A percentile compares a stretch with the other conserved stretches of the same genome.
Evolutionary conservation across 1,140 invertebrate species (phyloP).

Genomic region (Lucilia cuprina): DNA sequence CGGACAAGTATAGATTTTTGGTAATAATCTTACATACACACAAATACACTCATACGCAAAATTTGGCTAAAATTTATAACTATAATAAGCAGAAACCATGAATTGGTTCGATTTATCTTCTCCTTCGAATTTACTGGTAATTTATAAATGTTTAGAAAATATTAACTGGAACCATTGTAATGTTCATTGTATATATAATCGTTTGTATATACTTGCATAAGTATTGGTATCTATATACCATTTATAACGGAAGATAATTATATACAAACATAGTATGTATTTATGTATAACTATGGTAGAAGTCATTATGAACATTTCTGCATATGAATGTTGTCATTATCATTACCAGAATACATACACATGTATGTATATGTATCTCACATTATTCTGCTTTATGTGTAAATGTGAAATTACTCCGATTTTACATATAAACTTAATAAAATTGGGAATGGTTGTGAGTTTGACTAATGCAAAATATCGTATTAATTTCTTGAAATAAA

Average conservation of each 20-base stretch:
- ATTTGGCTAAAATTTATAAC: not conserved
- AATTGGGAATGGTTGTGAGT: too few species aligned
- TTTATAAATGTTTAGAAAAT: not conserved
- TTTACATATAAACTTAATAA: not conserved
- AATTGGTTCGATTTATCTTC: constrained; percentile 9
- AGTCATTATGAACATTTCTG: not conserved
- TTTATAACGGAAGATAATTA: not conserved
- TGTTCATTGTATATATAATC: not conserved
- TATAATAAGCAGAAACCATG: constrained; percentile 1
- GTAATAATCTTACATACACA: not conserved
- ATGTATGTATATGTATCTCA: not conserved
- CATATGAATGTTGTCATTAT: not conserved
- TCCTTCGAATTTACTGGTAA: not conserved
- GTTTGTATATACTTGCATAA: not conserved
- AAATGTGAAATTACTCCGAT: too few species aligned
- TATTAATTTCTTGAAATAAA: too few species aligned
- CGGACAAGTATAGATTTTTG: not conserved
- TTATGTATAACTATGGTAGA: not conserved
- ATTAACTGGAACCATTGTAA: not conserved
- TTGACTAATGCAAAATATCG: too few species aligned
- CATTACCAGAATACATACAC: not conserved
- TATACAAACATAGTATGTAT: not conserved
- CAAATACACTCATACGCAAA: too few species aligned
- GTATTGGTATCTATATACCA: not conserved
- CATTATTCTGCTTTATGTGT: too few species aligned